Base-by-base conservation (phyloP, 2,113 vertebrate genomes). In the Oophaga pumilio region DNA sequence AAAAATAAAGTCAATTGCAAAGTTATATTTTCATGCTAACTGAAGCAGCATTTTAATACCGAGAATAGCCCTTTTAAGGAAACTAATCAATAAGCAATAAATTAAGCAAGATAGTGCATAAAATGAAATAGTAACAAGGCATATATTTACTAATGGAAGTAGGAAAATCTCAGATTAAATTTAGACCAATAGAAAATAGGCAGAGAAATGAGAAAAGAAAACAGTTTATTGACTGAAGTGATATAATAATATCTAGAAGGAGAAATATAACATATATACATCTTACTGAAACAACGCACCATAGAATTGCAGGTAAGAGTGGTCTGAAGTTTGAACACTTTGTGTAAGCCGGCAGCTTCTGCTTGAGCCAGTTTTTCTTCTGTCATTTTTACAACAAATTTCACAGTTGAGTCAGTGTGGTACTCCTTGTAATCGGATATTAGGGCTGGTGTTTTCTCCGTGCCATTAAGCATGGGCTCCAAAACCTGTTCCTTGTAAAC, bases 281-380 rank as follows among this genome's bases (percentile, higher is more conserved):
- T n/a, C 22, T 6, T 17, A 33, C 3, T 33, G 7, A 66, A n/a
- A 82, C 22, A 13, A 91, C 86, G 93, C 95, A 97, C 98, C 98
- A 99, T 99, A 68, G 98, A 99, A 95, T 99, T 99, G 93, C 98
- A 99, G 91, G 98, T 99, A 89, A 99, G 97, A 89, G 95, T 96
- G 89, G 98, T 98, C 91, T 99, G 98, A 90, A 99, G 96, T 90
- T 99, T 99, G 93, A 99, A 99, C 89, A 99, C 97, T 93, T 99
- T 99, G 93, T 99, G 98, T 73, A 99, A 93, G 18, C 98, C 98
- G 26, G 94, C 97, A 68, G 97, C 95, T 93, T 99, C 98, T n/a
- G 98, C 98, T 90, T 99, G 97, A 43, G 96, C 95, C 90, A 99
- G 96, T 83, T 99, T 99, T 91, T 99, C 98, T 94, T 99, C 97